These are phyloP conservation scores for Tetragonula clypearis DNA, from an alignment of 1,140 invertebrate species.

Conservation along the genomic window DNA sequence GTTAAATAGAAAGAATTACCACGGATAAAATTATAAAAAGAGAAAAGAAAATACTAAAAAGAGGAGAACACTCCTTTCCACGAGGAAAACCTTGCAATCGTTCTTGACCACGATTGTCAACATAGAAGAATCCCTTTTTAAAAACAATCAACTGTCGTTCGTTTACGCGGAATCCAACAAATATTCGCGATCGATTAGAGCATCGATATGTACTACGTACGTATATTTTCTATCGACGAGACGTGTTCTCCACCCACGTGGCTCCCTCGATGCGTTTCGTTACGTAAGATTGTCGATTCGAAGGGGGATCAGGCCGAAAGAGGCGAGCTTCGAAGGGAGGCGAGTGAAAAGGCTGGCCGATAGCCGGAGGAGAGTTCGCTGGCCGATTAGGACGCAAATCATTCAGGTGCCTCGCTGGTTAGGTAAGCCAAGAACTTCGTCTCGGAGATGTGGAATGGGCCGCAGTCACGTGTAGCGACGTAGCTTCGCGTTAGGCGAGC, in stretches of 20 bases:
- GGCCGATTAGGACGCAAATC: slow-evolving; percentile 77
- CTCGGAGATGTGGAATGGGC: slow-evolving; percentile 66
- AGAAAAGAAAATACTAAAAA: too few species aligned
- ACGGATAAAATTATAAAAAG: too few species aligned
- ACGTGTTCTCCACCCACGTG: slow-evolving; percentile 67
- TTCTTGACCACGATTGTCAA: too few species aligned
- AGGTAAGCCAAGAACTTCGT: slow-evolving; percentile 66
- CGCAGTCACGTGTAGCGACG: slow-evolving; percentile 76
- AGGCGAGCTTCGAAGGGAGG: slow-evolving; percentile 23
- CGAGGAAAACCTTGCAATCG: too few species aligned
- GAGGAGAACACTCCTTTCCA: too few species aligned
- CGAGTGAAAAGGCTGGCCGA: slow-evolving; percentile 22
- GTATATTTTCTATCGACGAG: slow-evolving; percentile 47
- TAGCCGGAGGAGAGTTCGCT: slow-evolving; percentile 67
- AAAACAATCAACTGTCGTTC: too few species aligned
- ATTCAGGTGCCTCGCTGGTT: slow-evolving; percentile 72
- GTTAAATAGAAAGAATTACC: too few species aligned
- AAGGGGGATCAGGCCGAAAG: not conserved
- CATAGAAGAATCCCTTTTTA: too few species aligned
- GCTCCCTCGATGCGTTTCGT: slow-evolving; percentile 58
- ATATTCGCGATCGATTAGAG: not conserved
- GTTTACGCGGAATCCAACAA: too few species aligned
- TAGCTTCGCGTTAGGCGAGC: slow-evolving; percentile 70
- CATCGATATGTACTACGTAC: slow-evolving; percentile 29
- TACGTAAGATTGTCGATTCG: slow-evolving; percentile 46